A percentile compares a stretch with the other conserved stretches of the same genome.
Conservation (phyloP, 2,113 vertebrate species). For the Tiliqua scincoides region DNA sequence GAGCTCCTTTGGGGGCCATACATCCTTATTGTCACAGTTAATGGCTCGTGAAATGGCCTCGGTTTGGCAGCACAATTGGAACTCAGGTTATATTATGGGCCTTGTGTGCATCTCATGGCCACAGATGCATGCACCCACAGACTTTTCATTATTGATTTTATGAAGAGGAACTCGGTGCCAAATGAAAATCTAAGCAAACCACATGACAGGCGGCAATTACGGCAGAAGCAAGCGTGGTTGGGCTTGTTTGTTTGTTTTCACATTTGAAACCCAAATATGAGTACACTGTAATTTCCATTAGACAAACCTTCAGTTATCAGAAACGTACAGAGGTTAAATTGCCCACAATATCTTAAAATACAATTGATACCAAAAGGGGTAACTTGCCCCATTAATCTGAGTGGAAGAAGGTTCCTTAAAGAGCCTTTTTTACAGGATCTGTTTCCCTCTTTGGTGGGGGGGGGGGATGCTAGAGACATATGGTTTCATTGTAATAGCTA, state of each 20-base stretch:
- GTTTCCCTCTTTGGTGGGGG: neutral
- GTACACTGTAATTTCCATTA: neutral
- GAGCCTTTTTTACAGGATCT: neutral
- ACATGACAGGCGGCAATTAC: constrained; percentile 33
- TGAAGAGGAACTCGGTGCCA: constrained; percentile 46
- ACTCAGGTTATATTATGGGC: constrained; percentile 40
- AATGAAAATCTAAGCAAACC: constrained; percentile 49
- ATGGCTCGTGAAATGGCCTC: neutral
- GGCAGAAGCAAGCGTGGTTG: constrained; percentile 53
- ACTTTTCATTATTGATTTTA: constrained; percentile 22
- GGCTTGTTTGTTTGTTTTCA: constrained; percentile 24
- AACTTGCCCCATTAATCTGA: neutral
- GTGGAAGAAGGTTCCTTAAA: neutral
- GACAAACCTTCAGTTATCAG: neutral
- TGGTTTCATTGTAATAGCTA: neutral
- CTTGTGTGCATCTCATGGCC: constrained; percentile 38
- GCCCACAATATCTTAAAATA: neutral
- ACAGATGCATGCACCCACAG: constrained; percentile 23
- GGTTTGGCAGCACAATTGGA: constrained; percentile 43
- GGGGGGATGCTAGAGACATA: no score
- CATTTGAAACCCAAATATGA: neutral
- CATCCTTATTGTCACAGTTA: constrained; percentile 13
- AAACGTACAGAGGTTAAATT: neutral
- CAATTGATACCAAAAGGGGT: neutral
- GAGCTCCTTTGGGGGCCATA: constrained; percentile 25